A percentile compares a stretch with the other conserved stretches of the same genome.
phyloP scores from a whole-genome alignment of 2,113 vertebrate genomes.

The Neopipo cinnamomea region DNA sequence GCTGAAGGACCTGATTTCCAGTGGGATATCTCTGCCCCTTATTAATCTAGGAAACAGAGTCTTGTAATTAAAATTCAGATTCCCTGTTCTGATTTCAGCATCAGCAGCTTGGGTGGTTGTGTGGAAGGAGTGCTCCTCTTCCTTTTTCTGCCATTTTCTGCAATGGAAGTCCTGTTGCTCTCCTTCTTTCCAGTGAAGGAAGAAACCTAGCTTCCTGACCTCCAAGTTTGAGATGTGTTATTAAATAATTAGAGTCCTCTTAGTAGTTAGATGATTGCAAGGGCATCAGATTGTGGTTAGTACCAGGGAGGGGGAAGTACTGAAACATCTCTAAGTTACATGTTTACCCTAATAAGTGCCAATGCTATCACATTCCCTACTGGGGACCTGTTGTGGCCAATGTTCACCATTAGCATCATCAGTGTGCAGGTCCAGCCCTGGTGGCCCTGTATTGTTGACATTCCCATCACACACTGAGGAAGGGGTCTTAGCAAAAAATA shows the following conservation, averaged over 20 bases:
- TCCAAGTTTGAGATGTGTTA: not conserved
- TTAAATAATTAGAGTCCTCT: not conserved
- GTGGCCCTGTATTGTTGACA: not conserved
- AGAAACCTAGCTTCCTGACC: not conserved
- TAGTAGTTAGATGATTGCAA: not conserved
- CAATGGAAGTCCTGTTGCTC: not conserved
- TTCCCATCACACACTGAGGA: not conserved
- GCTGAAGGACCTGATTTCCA: not conserved
- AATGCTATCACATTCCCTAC: not conserved
- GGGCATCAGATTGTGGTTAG: not conserved
- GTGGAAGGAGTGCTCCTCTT: not conserved
- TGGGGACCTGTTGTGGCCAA: not conserved
- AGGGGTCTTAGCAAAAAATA: not conserved
- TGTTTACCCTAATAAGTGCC: not conserved
- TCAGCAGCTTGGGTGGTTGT: not conserved
- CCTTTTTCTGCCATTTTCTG: not conserved
- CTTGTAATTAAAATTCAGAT: not conserved
- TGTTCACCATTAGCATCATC: rapidly evolving
- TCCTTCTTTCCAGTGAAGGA: not conserved
- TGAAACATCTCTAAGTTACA: not conserved
- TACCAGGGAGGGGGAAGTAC: not conserved
- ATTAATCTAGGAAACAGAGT: not conserved
- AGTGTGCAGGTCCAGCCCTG: not conserved
- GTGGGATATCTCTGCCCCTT: not conserved
- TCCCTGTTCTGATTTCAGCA: not conserved